Base-by-base conservation (phyloP, 2,797 vertebrate genomes). In the Perdix hodgsoniae region DNA sequence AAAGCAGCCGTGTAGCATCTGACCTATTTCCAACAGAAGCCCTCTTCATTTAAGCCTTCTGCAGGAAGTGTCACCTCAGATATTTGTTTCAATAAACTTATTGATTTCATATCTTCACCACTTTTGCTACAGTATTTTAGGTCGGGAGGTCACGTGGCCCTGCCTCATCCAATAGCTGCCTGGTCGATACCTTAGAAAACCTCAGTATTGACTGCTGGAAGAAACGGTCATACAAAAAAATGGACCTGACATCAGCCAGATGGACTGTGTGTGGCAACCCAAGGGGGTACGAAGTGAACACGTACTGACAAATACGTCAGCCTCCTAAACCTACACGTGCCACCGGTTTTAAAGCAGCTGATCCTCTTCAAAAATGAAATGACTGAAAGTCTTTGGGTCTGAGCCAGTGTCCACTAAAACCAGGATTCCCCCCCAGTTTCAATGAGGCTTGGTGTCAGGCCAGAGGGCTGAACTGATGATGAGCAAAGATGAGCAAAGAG, bases 91-190 rank as follows among this genome's bases (percentile, higher is more conserved):
- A 84, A 83, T 94, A 65, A 93, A 91, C 88, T 79, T 88, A 97
- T 94, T 95, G 96, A 96, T 96, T 97, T 95, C 91, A 93, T 95
- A 93, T 94, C 93, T 85, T 78, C 78, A 61, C 91, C 86, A 87
- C 78, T 95, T 95, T 83, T 87, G 86, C 79, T 81, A 83, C 88
- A 83, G 88, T 75, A 67, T 93, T 93, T 95, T 94, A 88, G 93
- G 94, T 96, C 94, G 86, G 69, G 7, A 93, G 94, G 94, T 87
- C 86, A 49, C 22, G 59, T 93, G 93, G 81, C 91, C 92, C 88
- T 94, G 94, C 93, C 94, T 95, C 86, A 90, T 96, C 96, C 96
- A 94, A 96, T 95, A 92, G 93, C 75, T 87, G 50, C 17, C 66
- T 83, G 92, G 88, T 95, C 92, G 0, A 95, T 96, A 90, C 45